Conservation (phyloP, 2,797 vertebrate species). For the Denticeps clupeoides region DNA sequence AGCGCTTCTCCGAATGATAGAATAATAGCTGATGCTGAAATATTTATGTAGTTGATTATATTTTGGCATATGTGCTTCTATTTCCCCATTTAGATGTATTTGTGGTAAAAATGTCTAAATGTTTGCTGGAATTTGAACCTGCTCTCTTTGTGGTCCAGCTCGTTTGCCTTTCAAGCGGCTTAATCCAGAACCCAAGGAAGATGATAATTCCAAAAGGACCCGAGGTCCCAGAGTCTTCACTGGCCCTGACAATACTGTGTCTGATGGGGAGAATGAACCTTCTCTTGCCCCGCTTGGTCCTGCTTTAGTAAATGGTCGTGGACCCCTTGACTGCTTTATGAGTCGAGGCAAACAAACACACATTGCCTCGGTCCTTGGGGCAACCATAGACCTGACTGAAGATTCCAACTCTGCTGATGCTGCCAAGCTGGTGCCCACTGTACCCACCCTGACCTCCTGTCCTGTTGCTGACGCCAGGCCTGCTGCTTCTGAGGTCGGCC, state of each 20-base stretch:
- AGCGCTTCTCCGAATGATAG: neutral
- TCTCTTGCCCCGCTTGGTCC: conserved; percentile 47
- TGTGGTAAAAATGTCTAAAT: neutral
- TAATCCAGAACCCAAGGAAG: conserved; percentile 76
- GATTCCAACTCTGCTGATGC: conserved; percentile 36
- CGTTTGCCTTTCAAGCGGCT: conserved; percentile 93
- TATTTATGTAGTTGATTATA: neutral
- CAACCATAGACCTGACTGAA: conserved; percentile 58
- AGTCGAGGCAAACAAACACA: conserved; percentile 19
- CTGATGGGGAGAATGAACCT: conserved; percentile 63
- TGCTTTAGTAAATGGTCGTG: conserved; percentile 71
- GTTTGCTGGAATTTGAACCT: neutral
- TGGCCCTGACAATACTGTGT: conserved; percentile 32
- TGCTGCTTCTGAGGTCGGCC: conserved; percentile 27
- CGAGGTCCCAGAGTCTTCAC: conserved; percentile 36
- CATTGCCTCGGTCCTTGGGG: conserved; percentile 9
- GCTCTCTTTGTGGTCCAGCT: conserved; percentile 52
- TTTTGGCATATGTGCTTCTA: too few relatives aligned
- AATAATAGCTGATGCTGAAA: neutral
- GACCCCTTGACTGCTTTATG: conserved; percentile 79
- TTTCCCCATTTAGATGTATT: neutral
- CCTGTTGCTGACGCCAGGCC: too few relatives aligned
- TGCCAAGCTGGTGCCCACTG: conserved; percentile 21
- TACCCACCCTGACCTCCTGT: conserved; percentile 22
- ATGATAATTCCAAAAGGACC: conserved; percentile 49